These are phyloP conservation scores for Ornithoptera priamus DNA, from an alignment of 2,888 invertebrate genomes.

Conservation along the genomic window DNA sequence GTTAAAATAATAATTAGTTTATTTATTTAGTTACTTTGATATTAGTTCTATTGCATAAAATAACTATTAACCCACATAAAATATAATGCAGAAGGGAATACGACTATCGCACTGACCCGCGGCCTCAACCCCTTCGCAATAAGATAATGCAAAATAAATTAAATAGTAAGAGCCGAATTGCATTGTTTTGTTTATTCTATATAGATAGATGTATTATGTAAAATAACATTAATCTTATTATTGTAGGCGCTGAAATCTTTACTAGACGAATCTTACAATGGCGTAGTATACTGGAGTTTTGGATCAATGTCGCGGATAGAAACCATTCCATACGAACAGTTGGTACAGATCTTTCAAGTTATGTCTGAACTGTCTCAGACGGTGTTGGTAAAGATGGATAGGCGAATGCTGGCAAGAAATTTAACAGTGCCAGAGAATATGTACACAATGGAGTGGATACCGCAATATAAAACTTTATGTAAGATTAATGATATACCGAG, in stretches of 20 bases:
- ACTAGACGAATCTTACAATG: constrained; percentile 68
- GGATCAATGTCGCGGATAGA: constrained; percentile 81
- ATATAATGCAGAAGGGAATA: constrained; percentile 48
- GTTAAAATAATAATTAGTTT: not conserved
- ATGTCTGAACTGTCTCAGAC: constrained; percentile 75
- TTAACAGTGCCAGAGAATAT: constrained; percentile 73
- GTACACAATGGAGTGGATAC: constrained; percentile 76
- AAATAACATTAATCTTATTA: not conserved
- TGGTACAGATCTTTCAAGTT: constrained; percentile 71
- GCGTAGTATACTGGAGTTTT: constrained; percentile 80
- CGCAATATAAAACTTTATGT: constrained; percentile 78
- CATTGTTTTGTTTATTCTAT: constrained; percentile 32
- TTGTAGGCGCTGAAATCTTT: constrained; percentile 65
- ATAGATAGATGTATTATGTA: too few species aligned
- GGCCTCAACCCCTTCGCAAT: constrained; percentile 56
- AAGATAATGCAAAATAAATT: constrained; percentile 56
- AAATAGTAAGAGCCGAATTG: constrained; percentile 50
- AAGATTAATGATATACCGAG: constrained; percentile 41
- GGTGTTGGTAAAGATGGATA: constrained; percentile 78
- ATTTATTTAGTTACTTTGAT: constrained; percentile 9
- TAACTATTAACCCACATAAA: constrained; percentile 59
- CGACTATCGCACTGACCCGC: constrained; percentile 50
- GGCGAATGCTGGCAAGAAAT: constrained; percentile 65
- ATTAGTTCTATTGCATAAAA: constrained; percentile 18
- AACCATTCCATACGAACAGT: constrained; percentile 69